These are phyloP conservation scores for Lasioglossum villosulum DNA, from an alignment of 2,888 invertebrate genomes.

Conservation along the genomic window DNA sequence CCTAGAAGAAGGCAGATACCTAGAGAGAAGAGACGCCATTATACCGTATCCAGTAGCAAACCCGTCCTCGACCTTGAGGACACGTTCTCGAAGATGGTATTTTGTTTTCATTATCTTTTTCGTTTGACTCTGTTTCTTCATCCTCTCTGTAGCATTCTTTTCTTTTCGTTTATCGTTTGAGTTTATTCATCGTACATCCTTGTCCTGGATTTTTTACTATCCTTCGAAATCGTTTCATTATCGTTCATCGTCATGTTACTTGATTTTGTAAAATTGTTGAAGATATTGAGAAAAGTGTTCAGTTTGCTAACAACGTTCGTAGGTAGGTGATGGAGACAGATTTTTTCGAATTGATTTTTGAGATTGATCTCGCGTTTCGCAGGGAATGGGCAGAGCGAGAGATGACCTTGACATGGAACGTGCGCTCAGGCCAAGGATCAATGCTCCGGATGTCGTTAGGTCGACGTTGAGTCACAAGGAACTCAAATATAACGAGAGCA, in stretches of 20 bases:
- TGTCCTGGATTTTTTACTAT: background rate
- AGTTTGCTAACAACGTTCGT: background rate
- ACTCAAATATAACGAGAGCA: conserved; percentile 90
- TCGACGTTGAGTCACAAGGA: conserved; percentile 90
- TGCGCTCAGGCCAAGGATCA: conserved; percentile 90
- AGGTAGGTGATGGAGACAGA: background rate
- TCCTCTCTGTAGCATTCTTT: conserved; percentile 20
- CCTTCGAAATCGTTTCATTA: background rate
- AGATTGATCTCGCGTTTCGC: conserved; percentile 34
- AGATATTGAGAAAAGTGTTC: background rate
- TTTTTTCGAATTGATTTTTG: background rate
- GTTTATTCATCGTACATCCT: background rate
- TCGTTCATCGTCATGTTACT: background rate
- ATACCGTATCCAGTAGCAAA: conserved; percentile 89
- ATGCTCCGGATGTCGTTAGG: conserved; percentile 94
- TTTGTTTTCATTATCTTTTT: conserved; percentile 53
- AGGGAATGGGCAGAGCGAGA: conserved; percentile 87
- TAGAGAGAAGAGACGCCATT: conserved; percentile 93
- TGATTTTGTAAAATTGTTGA: background rate
- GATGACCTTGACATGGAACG: conserved; percentile 96
- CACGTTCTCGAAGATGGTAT: conserved; percentile 82
- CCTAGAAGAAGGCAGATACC: conserved; percentile 89
- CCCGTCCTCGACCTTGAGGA: conserved; percentile 81
- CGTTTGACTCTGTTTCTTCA: conserved; percentile 12
- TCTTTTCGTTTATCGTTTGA: background rate